These are phyloP conservation scores for Pygoscelis adeliae DNA, from an alignment of 2,113 vertebrate species.

Conservation along the genomic window DNA sequence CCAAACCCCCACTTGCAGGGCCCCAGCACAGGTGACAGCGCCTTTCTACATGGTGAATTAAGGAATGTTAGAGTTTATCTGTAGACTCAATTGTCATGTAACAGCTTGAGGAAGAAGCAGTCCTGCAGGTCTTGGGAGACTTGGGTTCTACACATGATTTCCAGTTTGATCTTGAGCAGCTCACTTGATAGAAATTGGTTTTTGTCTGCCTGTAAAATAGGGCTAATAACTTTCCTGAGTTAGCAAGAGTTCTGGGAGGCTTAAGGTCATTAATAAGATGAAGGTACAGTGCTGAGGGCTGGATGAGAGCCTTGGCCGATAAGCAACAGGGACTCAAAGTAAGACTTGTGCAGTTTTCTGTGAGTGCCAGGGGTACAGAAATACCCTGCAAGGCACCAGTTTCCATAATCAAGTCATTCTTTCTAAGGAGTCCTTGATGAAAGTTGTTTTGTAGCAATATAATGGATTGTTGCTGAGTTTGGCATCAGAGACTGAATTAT, in stretches of 20 bases:
- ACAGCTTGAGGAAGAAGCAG: neutral
- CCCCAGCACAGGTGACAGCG: neutral
- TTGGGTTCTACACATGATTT: neutral
- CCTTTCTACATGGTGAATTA: neutral
- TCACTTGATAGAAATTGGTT: neutral
- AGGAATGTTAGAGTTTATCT: neutral
- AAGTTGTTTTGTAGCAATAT: neutral
- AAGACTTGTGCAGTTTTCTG: neutral
- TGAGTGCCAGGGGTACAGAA: neutral
- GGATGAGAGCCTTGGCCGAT: neutral
- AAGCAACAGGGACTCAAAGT: neutral
- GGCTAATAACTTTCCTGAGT: neutral
- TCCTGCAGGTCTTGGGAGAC: neutral
- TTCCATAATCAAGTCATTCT: neutral
- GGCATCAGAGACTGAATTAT: neutral
- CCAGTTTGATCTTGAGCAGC: neutral
- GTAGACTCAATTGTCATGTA: neutral
- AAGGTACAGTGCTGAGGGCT: neutral
- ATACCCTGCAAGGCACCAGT: neutral
- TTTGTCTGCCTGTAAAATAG: neutral
- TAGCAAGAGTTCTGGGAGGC: neutral
- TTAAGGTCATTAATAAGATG: neutral
- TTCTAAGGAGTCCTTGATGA: neutral
- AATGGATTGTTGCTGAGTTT: conserved; percentile 25
- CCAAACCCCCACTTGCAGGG: neutral